Evolutionary conservation across 2,888 invertebrate genomes (phyloP), one percentile per base, ranked within the genome.

Genomic region (Phengaris arion): DNA sequence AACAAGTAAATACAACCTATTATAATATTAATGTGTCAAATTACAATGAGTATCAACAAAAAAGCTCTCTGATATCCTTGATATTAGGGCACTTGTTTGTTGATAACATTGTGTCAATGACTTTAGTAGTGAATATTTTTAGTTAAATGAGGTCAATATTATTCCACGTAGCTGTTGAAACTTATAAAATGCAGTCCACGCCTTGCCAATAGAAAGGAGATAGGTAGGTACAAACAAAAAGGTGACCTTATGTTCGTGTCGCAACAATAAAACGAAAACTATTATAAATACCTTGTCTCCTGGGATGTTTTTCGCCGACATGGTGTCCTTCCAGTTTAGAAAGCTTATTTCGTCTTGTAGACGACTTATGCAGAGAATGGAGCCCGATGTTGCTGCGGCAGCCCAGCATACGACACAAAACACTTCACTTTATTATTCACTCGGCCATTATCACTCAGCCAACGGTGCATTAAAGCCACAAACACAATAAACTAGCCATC

Each of bases 291-390:
- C 97, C 96, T 97, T 97, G 94, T 97, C 96, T 92, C 96, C 96
- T 90, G 97, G 96, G 94, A 96, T 96, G 94, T 96, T 96, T 94
- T 96, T 96, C 89, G 95, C 95, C 94, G 96, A 96, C 96, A 96
- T 96, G 92, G 94, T 93, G 91, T 84, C 88, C 91, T 89, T 87
- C 85, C 87, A 85, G 86, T 85, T 83, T 82, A 86, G 86, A 85
- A 85, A 86, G 87, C 85, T 88, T 94, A 93, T 90, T 90, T 89
- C 89, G 91, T 91, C 90, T 89, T 89, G 86, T 82, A 87, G 91
- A 91, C 92, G 90, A 90, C 88, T 86, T 90, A 92, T 92, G 92
- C 92, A 91, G 89, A 90, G 90, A 90, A 91, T 91, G 91, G 91
- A 90, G 89, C 89, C 91, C 91, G 90, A 91, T 87, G 87, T 88